Base-by-base conservation (phyloP, 2,888 invertebrate genomes). In the Cremastobaeus sp. region DNA sequence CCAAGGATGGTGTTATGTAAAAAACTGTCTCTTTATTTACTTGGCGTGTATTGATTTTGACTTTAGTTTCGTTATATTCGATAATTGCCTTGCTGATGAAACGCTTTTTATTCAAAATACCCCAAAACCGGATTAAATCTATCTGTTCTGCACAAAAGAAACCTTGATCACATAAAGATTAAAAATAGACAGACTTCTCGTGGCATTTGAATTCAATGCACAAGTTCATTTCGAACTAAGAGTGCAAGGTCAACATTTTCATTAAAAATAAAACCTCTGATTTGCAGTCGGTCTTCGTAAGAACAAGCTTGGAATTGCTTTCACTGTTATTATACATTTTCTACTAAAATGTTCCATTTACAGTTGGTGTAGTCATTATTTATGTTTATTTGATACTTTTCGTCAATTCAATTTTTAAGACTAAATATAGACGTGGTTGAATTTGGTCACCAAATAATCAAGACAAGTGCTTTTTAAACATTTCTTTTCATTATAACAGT, bases 131-230 rank as follows among this genome's bases (percentile, higher is more conserved):
- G 20, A 54, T 69, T 60, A 11, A 12, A 34, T 55, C 30, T 54
- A 55, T 48, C 32, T 35, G 37, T 45, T 30, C 30, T 34, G 60
- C 65, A 76, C 74, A 78, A 74, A 77, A 72, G 41, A 55, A 77
- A 68, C 74, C 70, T 73, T 77, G 73, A 77, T 76, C 71, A 75
- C 74, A 59, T 57, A 57, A 76, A 69, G 68, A 48, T 55, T 78
- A 79, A 76, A 79, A 78, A 79, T 79, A 79, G 72, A 60, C 37
- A 59, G 57, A 64, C 64, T 72, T 71, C 45, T 72, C 68, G 72
- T 74, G 69, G 73, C 66, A 76, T 75, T 55, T 74, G 68, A 77
- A 75, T 64, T 78, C 73, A 65, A 75, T 59, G 72, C 70, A 65
- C 52, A 68, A 76, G 72, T 74, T 74, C 71, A 70, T 71, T 71